Evolutionary conservation across 2,797 vertebrate genomes (phyloP).

Genomic region (Carcharodon carcharias): DNA sequence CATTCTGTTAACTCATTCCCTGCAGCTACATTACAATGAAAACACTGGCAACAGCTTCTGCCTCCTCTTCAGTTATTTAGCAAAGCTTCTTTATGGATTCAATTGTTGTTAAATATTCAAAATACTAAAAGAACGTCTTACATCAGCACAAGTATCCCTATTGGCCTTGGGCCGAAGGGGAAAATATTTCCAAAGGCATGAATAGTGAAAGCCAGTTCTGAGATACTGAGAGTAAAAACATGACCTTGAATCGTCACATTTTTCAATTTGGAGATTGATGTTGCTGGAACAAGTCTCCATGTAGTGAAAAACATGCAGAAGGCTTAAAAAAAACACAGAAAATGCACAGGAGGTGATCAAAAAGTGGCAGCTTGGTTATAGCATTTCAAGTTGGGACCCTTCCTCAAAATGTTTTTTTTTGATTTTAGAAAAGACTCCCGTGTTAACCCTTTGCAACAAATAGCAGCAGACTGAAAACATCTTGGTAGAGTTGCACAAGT

Average conservation of each 20-base stretch:
- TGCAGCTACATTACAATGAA: no score
- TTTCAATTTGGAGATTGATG: neutral
- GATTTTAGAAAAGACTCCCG: neutral
- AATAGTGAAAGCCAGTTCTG: neutral
- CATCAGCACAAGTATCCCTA: neutral
- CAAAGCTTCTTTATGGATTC: neutral
- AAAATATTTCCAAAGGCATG: neutral
- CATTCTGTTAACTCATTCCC: constrained; percentile 29
- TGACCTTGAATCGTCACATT: constrained; percentile 17
- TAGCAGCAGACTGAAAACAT: neutral
- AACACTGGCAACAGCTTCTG: neutral
- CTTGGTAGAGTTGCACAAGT: neutral
- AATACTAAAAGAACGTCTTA: no score
- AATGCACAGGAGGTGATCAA: neutral
- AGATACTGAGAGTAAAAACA: neutral
- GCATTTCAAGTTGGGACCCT: neutral
- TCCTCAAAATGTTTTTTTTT: neutral
- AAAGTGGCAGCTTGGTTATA: neutral
- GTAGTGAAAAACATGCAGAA: neutral
- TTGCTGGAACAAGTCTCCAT: neutral
- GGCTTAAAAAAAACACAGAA: neutral
- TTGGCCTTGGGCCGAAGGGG: constrained; percentile 2
- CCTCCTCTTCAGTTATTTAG: neutral
- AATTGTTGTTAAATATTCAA: neutral
- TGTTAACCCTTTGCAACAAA: neutral